Evolutionary conservation across 2,797 vertebrate species (phyloP).

Genomic region (Hybognathus amarus): DNA sequence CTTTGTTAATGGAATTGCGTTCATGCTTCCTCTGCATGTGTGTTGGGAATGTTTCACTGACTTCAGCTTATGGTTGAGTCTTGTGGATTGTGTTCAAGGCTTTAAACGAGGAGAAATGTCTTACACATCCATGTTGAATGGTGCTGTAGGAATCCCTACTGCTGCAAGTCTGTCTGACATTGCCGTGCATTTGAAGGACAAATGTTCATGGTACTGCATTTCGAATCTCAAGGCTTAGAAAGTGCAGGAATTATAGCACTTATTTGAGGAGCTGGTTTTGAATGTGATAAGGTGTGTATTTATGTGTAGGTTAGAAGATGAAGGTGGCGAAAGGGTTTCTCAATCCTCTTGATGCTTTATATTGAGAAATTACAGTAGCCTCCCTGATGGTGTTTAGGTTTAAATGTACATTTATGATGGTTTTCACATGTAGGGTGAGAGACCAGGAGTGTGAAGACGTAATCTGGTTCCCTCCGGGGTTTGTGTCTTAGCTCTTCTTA

Average conservation of each 20-base stretch:
- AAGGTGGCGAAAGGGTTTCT: slow-evolving; percentile 4
- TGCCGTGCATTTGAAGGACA: slow-evolving; percentile 33
- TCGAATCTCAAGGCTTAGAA: slow-evolving; percentile 23
- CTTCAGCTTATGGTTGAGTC: slow-evolving; percentile 24
- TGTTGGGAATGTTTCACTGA: slow-evolving; percentile 13
- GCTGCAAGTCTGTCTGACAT: slow-evolving; percentile 28
- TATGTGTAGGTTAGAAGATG: neutral
- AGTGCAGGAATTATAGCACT: neutral
- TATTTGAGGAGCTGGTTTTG: neutral
- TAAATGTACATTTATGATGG: slow-evolving; percentile 26
- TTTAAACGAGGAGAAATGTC: slow-evolving; percentile 4
- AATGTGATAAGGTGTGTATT: neutral
- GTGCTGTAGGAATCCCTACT: slow-evolving; percentile 9
- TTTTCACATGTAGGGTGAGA: slow-evolving; percentile 31
- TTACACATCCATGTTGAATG: neutral
- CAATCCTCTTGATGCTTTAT: neutral
- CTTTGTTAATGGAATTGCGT: slow-evolving; percentile 39
- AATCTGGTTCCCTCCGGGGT: slow-evolving; percentile 12
- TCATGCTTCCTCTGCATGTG: neutral
- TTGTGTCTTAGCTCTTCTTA: neutral
- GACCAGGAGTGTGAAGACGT: slow-evolving; percentile 7
- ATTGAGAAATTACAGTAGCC: neutral
- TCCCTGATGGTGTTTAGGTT: slow-evolving; percentile 1
- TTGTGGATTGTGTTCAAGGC: slow-evolving; percentile 29
- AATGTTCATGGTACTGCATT: neutral